Evolutionary conservation across 2,113 vertebrate species (phyloP).

Genomic region (Edolisoma coerulescens): DNA sequence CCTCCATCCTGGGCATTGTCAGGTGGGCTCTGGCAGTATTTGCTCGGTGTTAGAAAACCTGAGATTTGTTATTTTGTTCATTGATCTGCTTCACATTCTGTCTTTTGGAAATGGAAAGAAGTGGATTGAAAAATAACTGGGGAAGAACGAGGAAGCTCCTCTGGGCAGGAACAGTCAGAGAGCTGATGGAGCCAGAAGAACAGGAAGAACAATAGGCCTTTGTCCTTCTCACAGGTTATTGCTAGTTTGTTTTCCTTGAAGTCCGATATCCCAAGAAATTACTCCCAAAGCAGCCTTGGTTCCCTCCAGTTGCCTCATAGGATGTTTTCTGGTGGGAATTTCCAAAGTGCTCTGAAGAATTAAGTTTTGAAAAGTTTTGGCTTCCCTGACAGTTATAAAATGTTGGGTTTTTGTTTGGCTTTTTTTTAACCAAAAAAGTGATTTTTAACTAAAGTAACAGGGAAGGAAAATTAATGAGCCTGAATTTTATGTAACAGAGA

Average conservation of each 20-base stretch:
- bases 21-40: background rate
- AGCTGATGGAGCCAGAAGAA: background rate
- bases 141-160: conserved; percentile 33
- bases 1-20: background rate
- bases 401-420: too few relatives aligned
- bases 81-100: background rate
- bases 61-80: background rate
- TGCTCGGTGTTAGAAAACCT: background rate
- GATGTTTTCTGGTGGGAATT: background rate
- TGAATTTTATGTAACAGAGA: background rate
- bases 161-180: background rate
- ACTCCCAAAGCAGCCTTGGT: background rate
- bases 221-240: background rate
- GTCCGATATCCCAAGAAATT: background rate
- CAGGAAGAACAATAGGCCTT: background rate
- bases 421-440: background rate
- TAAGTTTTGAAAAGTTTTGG: background rate
- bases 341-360: background rate
- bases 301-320: background rate
- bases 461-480: background rate
- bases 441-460: background rate
- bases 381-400: background rate
- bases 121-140: background rate
- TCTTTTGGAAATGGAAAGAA: background rate
- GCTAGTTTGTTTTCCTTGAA: background rate